Evolutionary conservation across 1,140 invertebrate species (phyloP), one percentile per base, ranked within the genome.

Genomic region (Trichoplusia ni): DNA sequence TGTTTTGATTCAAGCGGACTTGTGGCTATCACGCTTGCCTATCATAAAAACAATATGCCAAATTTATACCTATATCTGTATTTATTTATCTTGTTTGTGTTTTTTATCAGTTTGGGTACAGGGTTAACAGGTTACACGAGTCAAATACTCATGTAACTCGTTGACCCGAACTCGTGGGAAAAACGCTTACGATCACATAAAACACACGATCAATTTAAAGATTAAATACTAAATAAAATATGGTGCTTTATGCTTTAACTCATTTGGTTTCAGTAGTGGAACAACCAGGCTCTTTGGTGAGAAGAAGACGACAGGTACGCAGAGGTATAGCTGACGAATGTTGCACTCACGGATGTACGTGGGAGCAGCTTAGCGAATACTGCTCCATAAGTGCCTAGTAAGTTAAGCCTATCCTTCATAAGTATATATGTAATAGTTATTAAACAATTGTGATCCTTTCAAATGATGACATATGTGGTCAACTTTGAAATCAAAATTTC

Each of bases 291-390:
- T 66, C 69, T 5, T 61, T 70, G 7, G 75, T 78, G 29, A 62
- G 86, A 33, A 70, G 84, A 35, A 78, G 67, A 62, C 64, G 81
- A 42, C 70, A 81, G 56, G 53, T 56, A 18, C 37, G 37, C 19
- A 73, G 75, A 5, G 86, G 86, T 19, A 90, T 90, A 29, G 85
- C 82, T 8, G 86, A 90, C 51, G 77, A 84, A 58, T 90, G 87
- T 56, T 90, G 84, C 64, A 74, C 72, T 4, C 71, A 75, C 19
- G 82, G 81, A 6, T 90, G 87, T 62, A 87, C 79, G 2, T 79
- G 71, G 76, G 76, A 84, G 42, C 81, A 90, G 35, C 77, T 87
- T 18, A 77, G 63, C 53, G 77, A 85, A 63, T 90, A 87, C 68
- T 90, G 87, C 62, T 79, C 84, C 13, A 73, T 88, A 19, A 84